Conservation (phyloP, 2,888 invertebrate genomes). For the Idaea biselata region DNA sequence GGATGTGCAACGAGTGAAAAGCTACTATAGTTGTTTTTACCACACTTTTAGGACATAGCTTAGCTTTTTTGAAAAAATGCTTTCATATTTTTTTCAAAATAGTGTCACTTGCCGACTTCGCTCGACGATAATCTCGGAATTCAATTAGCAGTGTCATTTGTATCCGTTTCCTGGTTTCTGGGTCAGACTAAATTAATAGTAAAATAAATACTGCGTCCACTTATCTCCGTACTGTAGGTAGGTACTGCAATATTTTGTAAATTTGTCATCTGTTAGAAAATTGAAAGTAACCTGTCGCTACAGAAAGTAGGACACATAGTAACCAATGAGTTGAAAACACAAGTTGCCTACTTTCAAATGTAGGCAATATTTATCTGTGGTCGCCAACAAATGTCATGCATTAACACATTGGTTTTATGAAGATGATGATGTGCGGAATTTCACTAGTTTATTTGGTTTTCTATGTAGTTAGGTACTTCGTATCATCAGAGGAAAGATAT, state of each 20-base stretch:
- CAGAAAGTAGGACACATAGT: neutral
- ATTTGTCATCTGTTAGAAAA: neutral
- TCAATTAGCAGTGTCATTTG: too few species aligned
- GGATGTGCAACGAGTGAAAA: too few species aligned
- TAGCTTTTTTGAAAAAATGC: too few species aligned
- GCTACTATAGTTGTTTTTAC: too few species aligned
- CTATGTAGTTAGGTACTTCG: neutral
- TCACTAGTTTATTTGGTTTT: neutral
- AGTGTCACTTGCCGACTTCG: too few species aligned
- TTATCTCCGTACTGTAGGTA: neutral
- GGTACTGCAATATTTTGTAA: neutral
- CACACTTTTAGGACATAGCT: too few species aligned
- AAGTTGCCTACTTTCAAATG: conserved; percentile 49
- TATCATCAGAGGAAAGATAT: neutral
- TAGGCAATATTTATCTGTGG: conserved; percentile 17
- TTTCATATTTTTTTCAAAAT: too few species aligned
- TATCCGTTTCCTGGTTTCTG: neutral
- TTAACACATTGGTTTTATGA: conserved; percentile 26
- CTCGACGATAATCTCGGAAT: too few species aligned
- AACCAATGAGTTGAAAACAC: neutral
- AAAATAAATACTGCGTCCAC: too few species aligned
- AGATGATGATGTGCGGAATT: conserved; percentile 17
- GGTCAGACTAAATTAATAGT: neutral
- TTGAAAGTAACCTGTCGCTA: neutral
- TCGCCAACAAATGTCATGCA: conserved; percentile 18